Evolutionary conservation across 1,140 invertebrate species (phyloP).

Genomic region (Ostrea edulis): DNA sequence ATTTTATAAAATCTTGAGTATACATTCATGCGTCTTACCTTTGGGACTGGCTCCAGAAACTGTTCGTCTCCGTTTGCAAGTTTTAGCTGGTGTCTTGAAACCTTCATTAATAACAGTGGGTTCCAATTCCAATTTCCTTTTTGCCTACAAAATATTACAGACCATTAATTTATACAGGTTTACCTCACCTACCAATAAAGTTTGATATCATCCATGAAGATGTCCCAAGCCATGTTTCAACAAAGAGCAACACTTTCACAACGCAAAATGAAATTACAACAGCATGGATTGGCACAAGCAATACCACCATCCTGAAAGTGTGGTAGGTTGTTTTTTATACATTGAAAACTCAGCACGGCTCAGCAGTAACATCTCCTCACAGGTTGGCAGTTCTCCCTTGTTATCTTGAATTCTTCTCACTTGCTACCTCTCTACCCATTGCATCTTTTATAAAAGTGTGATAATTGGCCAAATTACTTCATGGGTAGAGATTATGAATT

Average conservation of each 20-base stretch:
- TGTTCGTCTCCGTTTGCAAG: constrained; percentile 67
- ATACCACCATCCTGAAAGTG: constrained; percentile 4
- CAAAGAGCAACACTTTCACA: neutral
- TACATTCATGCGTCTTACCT: constrained; percentile 51
- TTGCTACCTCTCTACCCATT: neutral
- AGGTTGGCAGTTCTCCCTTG: neutral
- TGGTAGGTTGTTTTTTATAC: neutral
- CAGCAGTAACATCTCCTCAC: neutral
- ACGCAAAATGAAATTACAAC: neutral
- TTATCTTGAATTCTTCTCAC: no score
- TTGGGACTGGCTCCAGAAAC: constrained; percentile 67
- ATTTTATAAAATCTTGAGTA: neutral
- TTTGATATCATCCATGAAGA: neutral
- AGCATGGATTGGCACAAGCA: neutral
- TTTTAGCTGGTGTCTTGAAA: constrained; percentile 74
- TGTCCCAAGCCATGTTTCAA: neutral
- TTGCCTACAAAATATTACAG: constrained; percentile 64
- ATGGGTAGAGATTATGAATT: constrained; percentile 9
- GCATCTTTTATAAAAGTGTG: constrained; percentile 1
- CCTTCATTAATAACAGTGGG: constrained; percentile 66
- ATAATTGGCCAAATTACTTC: constrained; percentile 23
- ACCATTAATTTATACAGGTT: neutral
- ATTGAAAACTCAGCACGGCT: neutral
- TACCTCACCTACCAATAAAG: neutral
- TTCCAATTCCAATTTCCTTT: constrained; percentile 73